Evolutionary conservation across 1,140 invertebrate genomes (phyloP).

Genomic region (Bombus huntii): DNA sequence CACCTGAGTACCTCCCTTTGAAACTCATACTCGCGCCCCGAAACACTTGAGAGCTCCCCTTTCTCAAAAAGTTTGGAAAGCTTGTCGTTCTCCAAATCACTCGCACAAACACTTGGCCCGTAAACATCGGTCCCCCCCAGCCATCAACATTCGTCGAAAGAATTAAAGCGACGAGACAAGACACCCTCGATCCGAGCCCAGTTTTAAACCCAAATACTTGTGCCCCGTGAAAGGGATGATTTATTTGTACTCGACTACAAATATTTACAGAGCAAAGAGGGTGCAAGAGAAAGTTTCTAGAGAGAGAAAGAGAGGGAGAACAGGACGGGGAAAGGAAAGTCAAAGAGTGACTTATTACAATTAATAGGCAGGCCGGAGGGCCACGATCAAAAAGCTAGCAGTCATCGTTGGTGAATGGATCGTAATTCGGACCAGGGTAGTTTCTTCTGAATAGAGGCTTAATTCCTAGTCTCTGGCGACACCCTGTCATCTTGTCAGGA

Average conservation of each 20-base stretch:
- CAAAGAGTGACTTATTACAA: slow-evolving; percentile 71
- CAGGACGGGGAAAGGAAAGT: slow-evolving; percentile 15
- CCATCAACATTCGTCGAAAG: not conserved
- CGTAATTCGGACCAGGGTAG: slow-evolving; percentile 74
- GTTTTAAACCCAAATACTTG: slow-evolving; percentile 45
- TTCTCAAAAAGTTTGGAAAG: not conserved
- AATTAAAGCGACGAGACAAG: slow-evolving; percentile 1
- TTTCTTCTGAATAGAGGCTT: slow-evolving; percentile 78
- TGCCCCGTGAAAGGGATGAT: slow-evolving; percentile 63
- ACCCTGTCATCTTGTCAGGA: slow-evolving; percentile 51
- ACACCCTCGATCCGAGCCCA: slow-evolving; percentile 19
- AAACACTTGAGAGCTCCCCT: not conserved
- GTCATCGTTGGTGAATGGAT: slow-evolving; percentile 72
- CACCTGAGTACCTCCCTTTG: not conserved
- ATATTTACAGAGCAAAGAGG: slow-evolving; percentile 71
- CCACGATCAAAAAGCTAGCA: slow-evolving; percentile 54
- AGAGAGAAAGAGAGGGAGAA: not conserved
- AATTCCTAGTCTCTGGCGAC: slow-evolving; percentile 71
- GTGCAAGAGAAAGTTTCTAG: slow-evolving; percentile 19
- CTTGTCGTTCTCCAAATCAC: slow-evolving; percentile 6
- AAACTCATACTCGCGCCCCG: not conserved
- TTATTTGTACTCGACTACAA: slow-evolving; percentile 73
- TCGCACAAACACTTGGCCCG: not conserved
- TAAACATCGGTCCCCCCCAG: not conserved
- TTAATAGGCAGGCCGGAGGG: slow-evolving; percentile 71